Base-by-base conservation (phyloP, 2,113 vertebrate genomes). In the Xerus inauris region DNA sequence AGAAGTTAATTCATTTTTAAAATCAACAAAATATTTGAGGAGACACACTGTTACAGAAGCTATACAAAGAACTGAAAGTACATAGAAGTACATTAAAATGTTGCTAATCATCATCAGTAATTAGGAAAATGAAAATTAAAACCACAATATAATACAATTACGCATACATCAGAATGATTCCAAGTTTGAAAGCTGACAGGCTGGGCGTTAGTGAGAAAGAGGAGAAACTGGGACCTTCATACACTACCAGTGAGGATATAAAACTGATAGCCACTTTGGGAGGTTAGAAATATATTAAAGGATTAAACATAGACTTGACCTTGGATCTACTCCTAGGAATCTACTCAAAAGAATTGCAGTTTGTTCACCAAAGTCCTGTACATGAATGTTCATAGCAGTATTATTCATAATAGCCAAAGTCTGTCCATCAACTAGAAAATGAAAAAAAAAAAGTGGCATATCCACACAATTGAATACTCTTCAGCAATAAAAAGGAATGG, bases 61-160 rank as follows among this genome's bases (percentile, higher is more conserved):
- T 59, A 40, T 28, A 65, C 38, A 90, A 87, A 92, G 35, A 30
- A 45, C 26, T 82, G 87, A 87, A 80, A 65, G 9, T 47, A 75
- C 22, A 76, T 54, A 32, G 35, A 65, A 67, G 13, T 69, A 69
- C 65, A n/a, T 69, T 69, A 19, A 93, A 79, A 87, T 77, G 8
- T 49, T 79, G 24, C 13, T 72, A 47, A 65, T n/a, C 40, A 42
- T 14, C 38, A 35, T 13, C 24, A 84, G n/a, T 92, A 42, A 71
- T 62, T 83, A 91, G 32, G 47, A 45, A 76, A 87, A 72, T 30
- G 30, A 24, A 87, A 75, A 57, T 91, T 67, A 94, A 91, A 81
- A 40, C 67, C 82, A 86, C 54, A 86, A 28, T 75, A 32, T 76
- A n/a, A 83, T 45, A 71, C 14, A 83, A 42, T 87, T 94, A 51